Conservation (phyloP, 1,140 invertebrate genomes). For the Pseudobourletiella spinata region DNA sequence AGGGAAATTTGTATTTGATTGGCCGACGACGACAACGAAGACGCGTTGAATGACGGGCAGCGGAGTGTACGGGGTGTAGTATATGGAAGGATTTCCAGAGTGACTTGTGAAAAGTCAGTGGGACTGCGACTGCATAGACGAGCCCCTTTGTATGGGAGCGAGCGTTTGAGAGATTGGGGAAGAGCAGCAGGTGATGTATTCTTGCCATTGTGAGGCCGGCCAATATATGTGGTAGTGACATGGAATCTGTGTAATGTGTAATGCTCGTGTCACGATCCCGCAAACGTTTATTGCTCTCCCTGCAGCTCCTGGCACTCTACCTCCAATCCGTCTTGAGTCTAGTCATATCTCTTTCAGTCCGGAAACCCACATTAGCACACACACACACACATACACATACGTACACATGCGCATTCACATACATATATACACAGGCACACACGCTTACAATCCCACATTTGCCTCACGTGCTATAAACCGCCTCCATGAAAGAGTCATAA, state of each 20-base stretch:
- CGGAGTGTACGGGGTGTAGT: background rate
- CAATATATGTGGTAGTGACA: conserved; percentile 19
- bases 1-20: conserved; percentile 28
- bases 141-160: conserved; percentile 14
- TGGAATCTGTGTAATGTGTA: conserved; percentile 25
- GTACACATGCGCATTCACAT: no score
- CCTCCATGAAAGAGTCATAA: no score
- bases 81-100: conserved; percentile 18
- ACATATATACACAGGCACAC: background rate
- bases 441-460: background rate
- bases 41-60: background rate
- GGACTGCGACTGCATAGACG: conserved; percentile 5
- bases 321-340: no score
- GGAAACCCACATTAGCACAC: background rate
- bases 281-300: no score
- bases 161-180: conserved; percentile 23
- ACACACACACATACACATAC: background rate
- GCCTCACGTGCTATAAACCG: no score
- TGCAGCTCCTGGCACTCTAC: no score
- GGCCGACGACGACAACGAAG: no score
- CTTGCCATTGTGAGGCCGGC: conserved; percentile 7
- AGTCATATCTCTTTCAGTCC: background rate
- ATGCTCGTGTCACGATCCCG: conserved; percentile 25
- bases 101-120: conserved; percentile 26
- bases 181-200: conserved; percentile 27